Percentiles rank a stretch among this genome's conserved stretches.
Conservation (phyloP, 2,888 invertebrate species). For the Ophioninae sp. region DNA sequence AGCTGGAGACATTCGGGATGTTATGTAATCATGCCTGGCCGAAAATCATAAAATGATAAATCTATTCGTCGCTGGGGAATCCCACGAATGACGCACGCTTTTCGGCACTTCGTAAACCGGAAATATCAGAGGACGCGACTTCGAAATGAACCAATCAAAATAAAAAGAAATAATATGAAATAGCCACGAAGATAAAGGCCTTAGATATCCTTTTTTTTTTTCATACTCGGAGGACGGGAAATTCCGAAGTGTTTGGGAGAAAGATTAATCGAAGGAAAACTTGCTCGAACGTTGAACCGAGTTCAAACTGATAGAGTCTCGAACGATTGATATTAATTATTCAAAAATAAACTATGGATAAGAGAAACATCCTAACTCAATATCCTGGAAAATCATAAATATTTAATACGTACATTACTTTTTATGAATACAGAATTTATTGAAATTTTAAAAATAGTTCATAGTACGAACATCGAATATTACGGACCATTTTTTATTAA, state of each 20-base stretch:
- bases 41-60: conserved; percentile 14
- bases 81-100: not conserved
- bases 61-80: not conserved
- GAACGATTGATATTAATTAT: not conserved
- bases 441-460: not conserved
- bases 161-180: not conserved
- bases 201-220: not conserved
- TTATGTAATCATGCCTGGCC: not conserved
- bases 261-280: no score
- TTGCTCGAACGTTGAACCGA: not conserved
- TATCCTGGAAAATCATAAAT: not conserved
- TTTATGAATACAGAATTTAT: not conserved
- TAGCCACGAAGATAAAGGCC: not conserved
- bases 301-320: not conserved
- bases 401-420: not conserved
- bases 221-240: not conserved
- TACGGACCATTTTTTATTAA: no score
- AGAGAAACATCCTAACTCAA: not conserved
- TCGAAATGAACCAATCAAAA: no score
- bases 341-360: not conserved
- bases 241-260: no score
- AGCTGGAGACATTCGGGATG: not conserved
- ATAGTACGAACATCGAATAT: no score
- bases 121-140: not conserved
- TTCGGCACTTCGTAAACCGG: not conserved